phyloP scores from a whole-genome alignment of 2,797 vertebrate genomes.

The Gymnoscopelus microlampas region DNA sequence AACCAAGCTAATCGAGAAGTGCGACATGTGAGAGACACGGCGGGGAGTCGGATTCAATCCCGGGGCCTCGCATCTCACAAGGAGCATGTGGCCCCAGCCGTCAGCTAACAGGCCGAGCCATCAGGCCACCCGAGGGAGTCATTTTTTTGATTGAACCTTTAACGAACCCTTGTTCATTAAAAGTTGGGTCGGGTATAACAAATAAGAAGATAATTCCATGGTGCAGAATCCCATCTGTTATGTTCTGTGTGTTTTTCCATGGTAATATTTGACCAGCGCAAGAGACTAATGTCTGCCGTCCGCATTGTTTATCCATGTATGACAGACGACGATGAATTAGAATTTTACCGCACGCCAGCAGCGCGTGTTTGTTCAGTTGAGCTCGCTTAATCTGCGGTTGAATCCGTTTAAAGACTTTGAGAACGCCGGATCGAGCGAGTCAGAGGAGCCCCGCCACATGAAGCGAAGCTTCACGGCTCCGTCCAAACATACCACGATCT shows the following conservation, averaged over 20 bases:
- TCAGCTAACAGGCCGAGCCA: too few relatives aligned
- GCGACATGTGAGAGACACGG: too few relatives aligned
- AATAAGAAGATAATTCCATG: constrained; percentile 22
- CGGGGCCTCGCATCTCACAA: too few relatives aligned
- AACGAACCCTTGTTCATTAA: constrained; percentile 15
- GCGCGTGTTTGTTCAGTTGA: constrained; percentile 52
- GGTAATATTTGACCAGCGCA: constrained; percentile 16
- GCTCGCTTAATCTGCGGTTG: constrained; percentile 51
- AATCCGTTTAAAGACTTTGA: constrained; percentile 50
- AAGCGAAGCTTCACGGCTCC: constrained; percentile 26
- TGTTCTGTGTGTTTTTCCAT: constrained; percentile 17
- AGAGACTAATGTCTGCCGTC: constrained; percentile 25
- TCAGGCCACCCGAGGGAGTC: neutral
- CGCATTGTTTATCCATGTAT: constrained; percentile 39
- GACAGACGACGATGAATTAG: constrained; percentile 36
- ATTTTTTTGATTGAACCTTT: constrained; percentile 1
- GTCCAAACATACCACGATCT: constrained; percentile 38
- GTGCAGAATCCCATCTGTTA: constrained; percentile 15
- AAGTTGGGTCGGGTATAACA: constrained; percentile 7
- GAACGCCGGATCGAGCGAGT: constrained; percentile 31
- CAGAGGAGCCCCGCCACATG: constrained; percentile 4
- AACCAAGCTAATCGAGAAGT: too few relatives aligned
- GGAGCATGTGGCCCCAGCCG: too few relatives aligned
- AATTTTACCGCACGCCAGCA: constrained; percentile 38
- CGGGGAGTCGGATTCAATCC: too few relatives aligned